Conservation (phyloP, 2,113 vertebrate genomes). For the Arenaria interpres region DNA sequence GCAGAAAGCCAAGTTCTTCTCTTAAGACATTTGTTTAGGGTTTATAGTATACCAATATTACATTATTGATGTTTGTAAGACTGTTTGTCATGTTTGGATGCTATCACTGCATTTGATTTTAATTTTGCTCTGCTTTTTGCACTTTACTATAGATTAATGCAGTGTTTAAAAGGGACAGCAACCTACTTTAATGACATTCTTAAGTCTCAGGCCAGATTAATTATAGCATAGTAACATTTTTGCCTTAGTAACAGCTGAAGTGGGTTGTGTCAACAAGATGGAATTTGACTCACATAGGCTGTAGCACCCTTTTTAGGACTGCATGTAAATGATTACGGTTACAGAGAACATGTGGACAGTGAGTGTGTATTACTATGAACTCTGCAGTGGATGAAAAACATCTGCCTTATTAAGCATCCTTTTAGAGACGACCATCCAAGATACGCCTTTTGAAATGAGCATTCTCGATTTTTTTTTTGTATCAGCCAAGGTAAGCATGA, state of each 20-base stretch:
- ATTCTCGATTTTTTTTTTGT: not conserved
- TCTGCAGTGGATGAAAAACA: conserved; percentile 15
- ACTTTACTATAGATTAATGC: not conserved
- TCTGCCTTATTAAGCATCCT: conserved; percentile 33
- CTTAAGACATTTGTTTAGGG: not conserved
- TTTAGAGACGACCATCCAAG: not conserved
- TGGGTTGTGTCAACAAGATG: conserved; percentile 50
- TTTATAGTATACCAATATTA: not conserved
- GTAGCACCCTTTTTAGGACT: conserved; percentile 12
- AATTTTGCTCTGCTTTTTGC: not conserved
- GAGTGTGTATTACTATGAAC: conserved; percentile 1
- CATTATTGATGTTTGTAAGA: not conserved
- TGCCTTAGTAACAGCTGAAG: conserved; percentile 42
- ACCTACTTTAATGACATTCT: conserved; percentile 2
- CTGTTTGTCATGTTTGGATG: not conserved
- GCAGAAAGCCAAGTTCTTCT: not conserved
- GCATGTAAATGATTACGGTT: not conserved
- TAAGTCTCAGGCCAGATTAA: not conserved
- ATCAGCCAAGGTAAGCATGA: not conserved
- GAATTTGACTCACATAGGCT: conserved; percentile 33
- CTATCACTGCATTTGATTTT: conserved; percentile 1
- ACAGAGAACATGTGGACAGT: conserved; percentile 19
- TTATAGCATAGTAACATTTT: conserved; percentile 11
- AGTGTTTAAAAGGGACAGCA: not conserved
- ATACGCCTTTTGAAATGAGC: not conserved